A percentile compares a stretch with the other conserved stretches of the same genome.
phyloP scores from a whole-genome alignment of 92 coral and sea anemone genomes.

The Phenganax marumi region DNA sequence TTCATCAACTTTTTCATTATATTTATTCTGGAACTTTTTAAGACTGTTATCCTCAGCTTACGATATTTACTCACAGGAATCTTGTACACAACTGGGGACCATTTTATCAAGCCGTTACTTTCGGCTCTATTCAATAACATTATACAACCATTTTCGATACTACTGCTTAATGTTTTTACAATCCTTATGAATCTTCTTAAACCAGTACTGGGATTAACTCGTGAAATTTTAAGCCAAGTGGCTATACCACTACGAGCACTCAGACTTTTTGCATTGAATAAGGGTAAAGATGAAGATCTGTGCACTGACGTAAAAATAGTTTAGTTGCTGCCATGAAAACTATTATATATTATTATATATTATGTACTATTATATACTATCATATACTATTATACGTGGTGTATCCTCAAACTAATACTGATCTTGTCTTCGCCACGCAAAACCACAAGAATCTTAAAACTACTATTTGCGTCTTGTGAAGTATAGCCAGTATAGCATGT shows the following conservation, averaged over 20 bases:
- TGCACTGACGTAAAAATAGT: slow-evolving; percentile 31
- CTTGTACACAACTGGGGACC: slow-evolving; percentile 70
- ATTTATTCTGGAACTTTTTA: slow-evolving; percentile 69
- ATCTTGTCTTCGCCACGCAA: too few relatives aligned
- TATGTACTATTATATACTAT: too few relatives aligned
- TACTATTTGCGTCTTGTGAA: too few relatives aligned
- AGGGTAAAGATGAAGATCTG: background rate
- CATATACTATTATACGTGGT: too few relatives aligned
- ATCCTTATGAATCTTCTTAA: slow-evolving; percentile 68
- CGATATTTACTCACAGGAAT: slow-evolving; percentile 67
- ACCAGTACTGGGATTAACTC: slow-evolving; percentile 73
- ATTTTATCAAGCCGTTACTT: slow-evolving; percentile 70
- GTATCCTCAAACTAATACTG: too few relatives aligned
- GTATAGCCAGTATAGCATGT: too few relatives aligned
- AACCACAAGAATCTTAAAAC: too few relatives aligned
- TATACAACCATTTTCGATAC: slow-evolving; percentile 71
- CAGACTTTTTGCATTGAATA: slow-evolving; percentile 76
- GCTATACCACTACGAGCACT: slow-evolving; percentile 70
- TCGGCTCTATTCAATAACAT: slow-evolving; percentile 74
- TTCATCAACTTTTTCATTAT: slow-evolving; percentile 75
- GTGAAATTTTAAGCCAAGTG: slow-evolving; percentile 58
- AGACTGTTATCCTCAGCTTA: slow-evolving; percentile 64
- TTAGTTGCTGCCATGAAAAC: background rate
- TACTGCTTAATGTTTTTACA: slow-evolving; percentile 67
- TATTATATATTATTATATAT: background rate